Conservation (phyloP, 35 echinoderm and acorn worm genomes). For the Apostichopus californicus region DNA sequence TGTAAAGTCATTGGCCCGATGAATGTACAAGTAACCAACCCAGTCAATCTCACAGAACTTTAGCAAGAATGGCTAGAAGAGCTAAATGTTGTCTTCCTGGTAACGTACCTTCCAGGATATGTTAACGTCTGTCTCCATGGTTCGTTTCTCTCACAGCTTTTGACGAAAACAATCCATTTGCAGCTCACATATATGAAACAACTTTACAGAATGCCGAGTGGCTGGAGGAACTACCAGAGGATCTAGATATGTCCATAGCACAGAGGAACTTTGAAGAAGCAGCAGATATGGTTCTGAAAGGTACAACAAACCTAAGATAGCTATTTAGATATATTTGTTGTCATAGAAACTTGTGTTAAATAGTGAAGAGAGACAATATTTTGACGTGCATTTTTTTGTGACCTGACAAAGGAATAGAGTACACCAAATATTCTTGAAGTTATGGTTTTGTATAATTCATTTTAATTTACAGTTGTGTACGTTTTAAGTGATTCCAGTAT, state of each 20-base stretch:
- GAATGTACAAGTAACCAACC: no score
- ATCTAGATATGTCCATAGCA: constrained; percentile 95
- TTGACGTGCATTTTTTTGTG: no score
- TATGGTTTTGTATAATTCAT: not conserved
- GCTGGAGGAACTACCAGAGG: constrained; percentile 86
- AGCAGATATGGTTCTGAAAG: constrained; percentile 88
- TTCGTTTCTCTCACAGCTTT: constrained; percentile 2
- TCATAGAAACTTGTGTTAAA: not conserved
- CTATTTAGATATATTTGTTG: not conserved
- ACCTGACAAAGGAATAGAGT: no score
- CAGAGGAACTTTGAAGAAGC: constrained; percentile 99
- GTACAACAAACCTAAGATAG: constrained; percentile 31
- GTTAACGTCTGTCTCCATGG: not conserved
- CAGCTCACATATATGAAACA: constrained; percentile 40
- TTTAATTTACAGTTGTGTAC: no score
- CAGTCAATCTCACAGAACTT: no score
- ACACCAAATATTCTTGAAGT: not conserved
- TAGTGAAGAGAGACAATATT: no score
- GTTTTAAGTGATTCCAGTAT: no score
- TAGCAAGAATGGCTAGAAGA: no score
- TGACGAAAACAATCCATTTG: constrained; percentile 45
- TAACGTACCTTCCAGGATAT: no score
- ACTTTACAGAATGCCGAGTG: constrained; percentile 82
- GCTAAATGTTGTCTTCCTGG: no score
- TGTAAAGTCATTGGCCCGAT: no score